A percentile compares a stretch with the other conserved stretches of the same genome.
Evolutionary conservation across 2,888 invertebrate species (phyloP).

Genomic region (Acleris literana): DNA sequence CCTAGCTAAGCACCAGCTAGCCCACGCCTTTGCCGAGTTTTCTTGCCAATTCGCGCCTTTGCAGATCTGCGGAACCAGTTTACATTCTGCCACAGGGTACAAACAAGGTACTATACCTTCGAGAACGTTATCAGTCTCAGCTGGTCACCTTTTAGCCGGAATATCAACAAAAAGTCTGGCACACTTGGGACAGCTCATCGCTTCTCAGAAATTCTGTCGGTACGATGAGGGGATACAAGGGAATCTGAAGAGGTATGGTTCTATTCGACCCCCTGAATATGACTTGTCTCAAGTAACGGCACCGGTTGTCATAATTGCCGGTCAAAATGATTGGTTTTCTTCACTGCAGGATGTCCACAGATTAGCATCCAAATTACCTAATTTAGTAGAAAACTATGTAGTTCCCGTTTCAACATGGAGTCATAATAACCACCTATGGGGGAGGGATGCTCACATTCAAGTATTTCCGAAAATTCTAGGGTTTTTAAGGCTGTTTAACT

Average conservation of each 20-base stretch:
- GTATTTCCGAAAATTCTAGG: no score
- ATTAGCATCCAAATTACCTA: constrained; percentile 80
- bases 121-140: constrained; percentile 77
- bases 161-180: constrained; percentile 69
- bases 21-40: no score
- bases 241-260: no score
- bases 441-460: no score
- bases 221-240: no score
- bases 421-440: no score
- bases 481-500: no score
- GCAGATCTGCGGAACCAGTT: no score
- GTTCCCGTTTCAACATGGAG: constrained; percentile 40
- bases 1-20: no score
- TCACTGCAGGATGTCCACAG: constrained; percentile 80
- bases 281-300: constrained; percentile 61
- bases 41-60: no score
- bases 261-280: constrained; percentile 46
- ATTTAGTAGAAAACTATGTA: constrained; percentile 82
- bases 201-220: constrained; percentile 44
- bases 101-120: constrained; percentile 58
- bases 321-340: constrained; percentile 85
- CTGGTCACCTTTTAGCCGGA: constrained; percentile 82
- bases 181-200: constrained; percentile 82
- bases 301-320: constrained; percentile 66
- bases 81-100: no score